Evolutionary conservation across 2,888 invertebrate species (phyloP).

Genomic region (Phalera bucephala): DNA sequence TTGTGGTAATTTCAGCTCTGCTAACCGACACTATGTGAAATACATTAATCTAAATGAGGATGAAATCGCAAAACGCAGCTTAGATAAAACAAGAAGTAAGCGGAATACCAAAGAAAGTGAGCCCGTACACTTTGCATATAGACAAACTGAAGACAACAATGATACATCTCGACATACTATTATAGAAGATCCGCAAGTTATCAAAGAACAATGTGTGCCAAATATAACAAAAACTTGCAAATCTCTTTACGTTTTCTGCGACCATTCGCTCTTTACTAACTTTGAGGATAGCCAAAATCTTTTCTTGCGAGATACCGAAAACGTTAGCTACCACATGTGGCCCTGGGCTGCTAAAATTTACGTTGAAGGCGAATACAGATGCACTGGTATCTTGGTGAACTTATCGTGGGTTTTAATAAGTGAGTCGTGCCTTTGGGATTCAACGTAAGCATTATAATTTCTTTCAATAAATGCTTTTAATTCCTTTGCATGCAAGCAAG

Average conservation of each 20-base stretch:
- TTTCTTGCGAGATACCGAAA: slow-evolving; percentile 36
- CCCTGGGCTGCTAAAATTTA: slow-evolving; percentile 91
- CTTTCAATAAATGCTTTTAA: no score
- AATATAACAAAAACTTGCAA: slow-evolving; percentile 76
- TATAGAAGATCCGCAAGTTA: slow-evolving; percentile 60
- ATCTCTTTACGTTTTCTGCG: slow-evolving; percentile 81
- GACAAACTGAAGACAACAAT: slow-evolving; percentile 35
- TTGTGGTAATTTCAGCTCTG: slow-evolving; percentile 56
- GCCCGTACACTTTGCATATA: slow-evolving; percentile 59
- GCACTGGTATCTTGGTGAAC: slow-evolving; percentile 87
- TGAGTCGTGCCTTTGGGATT: slow-evolving; percentile 77
- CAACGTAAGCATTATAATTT: slow-evolving; percentile 46
- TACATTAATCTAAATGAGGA: slow-evolving; percentile 62
- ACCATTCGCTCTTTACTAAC: slow-evolving; percentile 64
- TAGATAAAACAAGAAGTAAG: slow-evolving; percentile 40
- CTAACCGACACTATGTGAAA: slow-evolving; percentile 62
- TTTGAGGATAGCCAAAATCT: slow-evolving; percentile 50
- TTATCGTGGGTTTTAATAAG: slow-evolving; percentile 86
- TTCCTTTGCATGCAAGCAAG: no score
- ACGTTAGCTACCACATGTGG: slow-evolving; percentile 57
- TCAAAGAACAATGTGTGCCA: slow-evolving; percentile 71
- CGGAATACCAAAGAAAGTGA: slow-evolving; percentile 40
- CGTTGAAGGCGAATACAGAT: slow-evolving; percentile 86
- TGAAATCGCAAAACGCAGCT: slow-evolving; percentile 30
- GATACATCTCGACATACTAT: slow-evolving; percentile 42